phyloP scores from a whole-genome alignment of 1,140 invertebrate species.

The Bombus pyrosoma region DNA sequence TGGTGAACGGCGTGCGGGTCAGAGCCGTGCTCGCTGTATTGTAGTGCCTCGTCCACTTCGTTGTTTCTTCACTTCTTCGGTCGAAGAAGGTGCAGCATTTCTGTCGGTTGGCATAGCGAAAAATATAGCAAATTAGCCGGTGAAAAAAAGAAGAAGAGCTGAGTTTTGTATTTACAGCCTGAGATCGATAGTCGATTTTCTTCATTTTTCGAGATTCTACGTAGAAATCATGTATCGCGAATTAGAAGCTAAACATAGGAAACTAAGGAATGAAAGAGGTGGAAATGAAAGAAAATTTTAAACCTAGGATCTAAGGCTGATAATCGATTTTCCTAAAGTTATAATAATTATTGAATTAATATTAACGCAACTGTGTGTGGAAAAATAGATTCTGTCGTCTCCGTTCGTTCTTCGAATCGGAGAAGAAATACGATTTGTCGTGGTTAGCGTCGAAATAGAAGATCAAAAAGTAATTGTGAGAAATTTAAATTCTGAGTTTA shows the following conservation, averaged over 20 bases:
- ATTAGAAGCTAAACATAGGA: too few species aligned
- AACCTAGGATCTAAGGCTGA: neutral
- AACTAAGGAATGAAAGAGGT: too few species aligned
- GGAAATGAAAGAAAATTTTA: too few species aligned
- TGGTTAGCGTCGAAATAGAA: neutral
- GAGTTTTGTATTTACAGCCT: neutral
- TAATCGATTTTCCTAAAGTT: neutral
- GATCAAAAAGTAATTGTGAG: too few species aligned
- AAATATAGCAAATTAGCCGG: neutral
- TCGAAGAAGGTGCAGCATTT: neutral
- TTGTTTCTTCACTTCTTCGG: neutral
- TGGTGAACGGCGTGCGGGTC: constrained; percentile 73
- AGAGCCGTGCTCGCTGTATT: constrained; percentile 41
- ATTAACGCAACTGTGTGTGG: too few species aligned
- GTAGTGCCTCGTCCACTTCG: constrained; percentile 56
- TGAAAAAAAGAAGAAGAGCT: neutral
- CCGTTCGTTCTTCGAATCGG: neutral
- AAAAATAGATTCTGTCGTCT: neutral
- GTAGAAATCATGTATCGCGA: too few species aligned
- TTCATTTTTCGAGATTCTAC: neutral
- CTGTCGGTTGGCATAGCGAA: too few species aligned
- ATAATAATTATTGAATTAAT: neutral
- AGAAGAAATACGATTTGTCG: neutral
- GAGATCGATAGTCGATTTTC: neutral
- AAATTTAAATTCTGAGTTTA: neutral